Percentiles rank a stretch among this genome's conserved stretches.
Evolutionary conservation across 2,888 invertebrate species (phyloP).

Genomic region (Eilema caniola): DNA sequence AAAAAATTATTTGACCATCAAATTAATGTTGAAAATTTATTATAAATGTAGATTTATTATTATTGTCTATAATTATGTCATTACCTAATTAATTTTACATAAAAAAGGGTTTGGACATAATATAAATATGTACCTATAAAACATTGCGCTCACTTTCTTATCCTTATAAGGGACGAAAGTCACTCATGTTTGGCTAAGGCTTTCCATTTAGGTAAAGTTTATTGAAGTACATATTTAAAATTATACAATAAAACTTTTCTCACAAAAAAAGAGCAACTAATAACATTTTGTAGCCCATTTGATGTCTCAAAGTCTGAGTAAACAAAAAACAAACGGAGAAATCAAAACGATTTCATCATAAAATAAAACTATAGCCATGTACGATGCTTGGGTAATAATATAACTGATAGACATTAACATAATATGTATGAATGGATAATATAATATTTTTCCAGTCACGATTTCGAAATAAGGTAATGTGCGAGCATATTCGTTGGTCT

Average conservation of each 20-base stretch:
- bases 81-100: not conserved
- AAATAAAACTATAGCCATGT: conserved; percentile 48
- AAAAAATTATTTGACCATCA: not conserved
- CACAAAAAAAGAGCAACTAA: conserved; percentile 16
- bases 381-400: conserved; percentile 40
- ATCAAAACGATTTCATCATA: conserved; percentile 52
- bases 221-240: too few relatives aligned
- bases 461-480: conserved; percentile 73
- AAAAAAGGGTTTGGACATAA: not conserved
- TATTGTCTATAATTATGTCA: not conserved
- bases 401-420: conserved; percentile 56
- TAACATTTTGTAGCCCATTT: conserved; percentile 40
- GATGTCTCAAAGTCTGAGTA: conserved; percentile 22
- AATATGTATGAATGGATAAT: conserved; percentile 57
- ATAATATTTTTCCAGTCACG: conserved; percentile 68
- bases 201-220: not conserved
- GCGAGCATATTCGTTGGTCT: conserved; percentile 71
- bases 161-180: not conserved
- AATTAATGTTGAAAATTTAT: not conserved
- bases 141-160: not conserved
- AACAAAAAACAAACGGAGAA: conserved; percentile 29
- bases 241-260: conserved; percentile 12
- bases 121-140: too few relatives aligned
- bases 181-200: not conserved
- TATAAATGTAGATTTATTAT: not conserved